Percentiles rank a stretch among this genome's conserved stretches.
phyloP scores from a whole-genome alignment of 1,140 invertebrate species.

The Chlorops oryzae region DNA sequence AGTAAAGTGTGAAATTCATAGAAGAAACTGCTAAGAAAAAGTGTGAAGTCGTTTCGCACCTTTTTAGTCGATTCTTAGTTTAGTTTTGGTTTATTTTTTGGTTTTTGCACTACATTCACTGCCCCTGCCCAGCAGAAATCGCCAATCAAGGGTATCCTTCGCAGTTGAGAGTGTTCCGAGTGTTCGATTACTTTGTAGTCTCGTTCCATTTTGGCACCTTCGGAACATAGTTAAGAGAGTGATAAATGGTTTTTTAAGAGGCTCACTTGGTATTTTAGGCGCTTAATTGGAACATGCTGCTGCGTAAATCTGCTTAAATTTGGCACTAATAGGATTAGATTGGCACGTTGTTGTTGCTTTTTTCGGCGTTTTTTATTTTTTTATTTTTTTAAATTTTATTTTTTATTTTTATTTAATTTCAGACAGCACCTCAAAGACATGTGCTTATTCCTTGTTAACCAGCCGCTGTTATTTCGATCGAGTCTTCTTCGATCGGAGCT shows the following conservation, averaged over 20 bases:
- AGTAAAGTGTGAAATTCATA: slow-evolving; percentile 11
- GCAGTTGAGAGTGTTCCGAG: too few species aligned
- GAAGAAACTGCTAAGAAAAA: slow-evolving; percentile 1
- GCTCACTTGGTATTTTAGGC: slow-evolving; percentile 37
- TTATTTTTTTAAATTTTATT: too few species aligned
- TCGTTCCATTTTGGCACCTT: slow-evolving; percentile 5
- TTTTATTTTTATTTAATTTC: too few species aligned
- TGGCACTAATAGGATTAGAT: slow-evolving; percentile 42
- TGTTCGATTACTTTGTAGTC: too few species aligned
- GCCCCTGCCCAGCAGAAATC: too few species aligned
- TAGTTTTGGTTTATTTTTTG: slow-evolving; percentile 18
- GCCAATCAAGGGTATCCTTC: too few species aligned
- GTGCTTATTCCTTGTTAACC: too few species aligned
- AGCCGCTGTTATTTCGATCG: too few species aligned
- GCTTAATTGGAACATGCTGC: slow-evolving; percentile 45
- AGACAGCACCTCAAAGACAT: too few species aligned
- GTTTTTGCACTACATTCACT: too few species aligned
- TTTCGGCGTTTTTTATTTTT: not conserved
- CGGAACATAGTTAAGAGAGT: slow-evolving; percentile 38
- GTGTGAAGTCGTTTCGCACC: too few species aligned
- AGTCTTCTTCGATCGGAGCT: not conserved
- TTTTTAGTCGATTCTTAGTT: too few species aligned
- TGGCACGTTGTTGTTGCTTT: not conserved
- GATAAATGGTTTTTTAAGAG: slow-evolving; percentile 47
- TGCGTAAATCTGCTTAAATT: slow-evolving; percentile 45